Evolutionary conservation across 2,113 vertebrate genomes (phyloP), one percentile per base, ranked within the genome.

Genomic region (Boleophthalmus pectinirostris): DNA sequence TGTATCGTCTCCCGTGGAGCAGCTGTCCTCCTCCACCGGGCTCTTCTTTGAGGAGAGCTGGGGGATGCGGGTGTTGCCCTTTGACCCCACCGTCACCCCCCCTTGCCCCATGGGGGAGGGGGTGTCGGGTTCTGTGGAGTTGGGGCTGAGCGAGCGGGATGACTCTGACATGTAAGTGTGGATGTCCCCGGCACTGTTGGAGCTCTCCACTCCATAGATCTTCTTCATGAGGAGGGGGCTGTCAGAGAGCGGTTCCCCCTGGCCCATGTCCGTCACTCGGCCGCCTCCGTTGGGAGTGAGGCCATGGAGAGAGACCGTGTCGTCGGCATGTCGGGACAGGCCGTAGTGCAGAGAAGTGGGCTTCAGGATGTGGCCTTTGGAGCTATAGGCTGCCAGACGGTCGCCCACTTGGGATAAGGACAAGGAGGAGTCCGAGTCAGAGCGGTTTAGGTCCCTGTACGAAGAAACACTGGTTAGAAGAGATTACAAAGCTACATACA

Each of bases 381-480:
- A 88, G 89, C 94, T 87, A 82, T 84, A 91, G 33, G 88, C 87
- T 60, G 93, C 85, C 0, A 93, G 33, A 0, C 95, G 95, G 66
- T 98, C 96, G 72, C 95, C 94, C 81, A 90, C 91, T 88, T 96
- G 95, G 15, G 95, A 95, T 83, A 98, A 93, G 87, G 95, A 97
- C 87, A 98, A 90, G 84, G 96, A 98, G 65, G 96, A 96, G 81
- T 99, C 97, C 0, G 97, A 98, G 86, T 99, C 97, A 2, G 96
- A 98, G 88, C 93, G 96, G 79, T 96, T 96, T 74, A 98, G 87
- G 84, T 98, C 96, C 92, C 97, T 98, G 83, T 46, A 66, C 69
- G 53, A 46, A 61, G 68, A 73, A 2, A 38, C 25, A 51, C 3
- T 78, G 46, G 66, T 87, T 68, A 73, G 58, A 74, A n/a, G 12